These are phyloP conservation scores for Oxystoma pomonae DNA, from an alignment of 2,888 invertebrate species.

Conservation along the genomic window DNA sequence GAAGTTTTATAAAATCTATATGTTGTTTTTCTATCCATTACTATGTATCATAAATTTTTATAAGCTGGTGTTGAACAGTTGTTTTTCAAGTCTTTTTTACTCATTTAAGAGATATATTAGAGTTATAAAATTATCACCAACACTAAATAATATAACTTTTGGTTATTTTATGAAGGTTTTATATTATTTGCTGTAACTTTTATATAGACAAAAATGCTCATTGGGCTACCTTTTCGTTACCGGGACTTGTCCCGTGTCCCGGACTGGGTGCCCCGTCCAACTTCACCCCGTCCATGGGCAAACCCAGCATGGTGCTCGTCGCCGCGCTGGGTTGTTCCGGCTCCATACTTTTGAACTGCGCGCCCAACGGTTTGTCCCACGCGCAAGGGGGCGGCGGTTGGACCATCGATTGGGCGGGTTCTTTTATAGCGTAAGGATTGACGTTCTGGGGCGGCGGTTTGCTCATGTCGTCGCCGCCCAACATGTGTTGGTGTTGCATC, in stretches of 20 bases:
- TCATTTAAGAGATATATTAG: too few relatives aligned
- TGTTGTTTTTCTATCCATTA: too few relatives aligned
- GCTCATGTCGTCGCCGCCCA: slow-evolving; percentile 7
- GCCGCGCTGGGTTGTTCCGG: slow-evolving; percentile 45
- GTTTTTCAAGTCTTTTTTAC: too few relatives aligned
- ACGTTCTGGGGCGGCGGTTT: neutral
- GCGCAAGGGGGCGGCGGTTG: slow-evolving; percentile 49
- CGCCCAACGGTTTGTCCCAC: slow-evolving; percentile 81
- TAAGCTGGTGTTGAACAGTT: too few relatives aligned
- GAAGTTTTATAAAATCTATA: too few relatives aligned
- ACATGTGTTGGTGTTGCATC: slow-evolving; percentile 38
- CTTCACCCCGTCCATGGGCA: slow-evolving; percentile 41
- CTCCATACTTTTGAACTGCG: slow-evolving; percentile 52
- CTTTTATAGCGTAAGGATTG: neutral
- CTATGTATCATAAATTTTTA: too few relatives aligned
- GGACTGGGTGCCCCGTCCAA: slow-evolving; percentile 42
- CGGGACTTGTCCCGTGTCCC: slow-evolving; percentile 52
- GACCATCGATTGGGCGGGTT: neutral
- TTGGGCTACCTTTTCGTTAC: slow-evolving; percentile 37
- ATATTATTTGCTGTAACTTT: too few relatives aligned
- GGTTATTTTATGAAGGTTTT: too few relatives aligned
- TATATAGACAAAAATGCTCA: slow-evolving; percentile 1
- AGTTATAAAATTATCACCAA: too few relatives aligned
- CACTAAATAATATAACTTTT: too few relatives aligned
- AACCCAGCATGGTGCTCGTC: slow-evolving; percentile 37